Conservation (phyloP, 2,113 vertebrate species). For the Dryoscopus gambensis region DNA sequence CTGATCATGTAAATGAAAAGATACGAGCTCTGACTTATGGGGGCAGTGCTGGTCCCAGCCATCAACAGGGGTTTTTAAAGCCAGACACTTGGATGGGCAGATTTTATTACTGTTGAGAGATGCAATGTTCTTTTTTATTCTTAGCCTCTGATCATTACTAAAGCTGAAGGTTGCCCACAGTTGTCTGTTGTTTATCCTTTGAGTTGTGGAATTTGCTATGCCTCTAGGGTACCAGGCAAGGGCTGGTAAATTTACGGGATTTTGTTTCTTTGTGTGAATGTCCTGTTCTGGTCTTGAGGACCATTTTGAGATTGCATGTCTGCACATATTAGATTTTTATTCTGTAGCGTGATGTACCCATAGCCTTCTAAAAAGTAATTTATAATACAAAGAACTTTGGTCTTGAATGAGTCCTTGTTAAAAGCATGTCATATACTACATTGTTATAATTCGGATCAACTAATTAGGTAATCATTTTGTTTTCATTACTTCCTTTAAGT, state of each 20-base stretch:
- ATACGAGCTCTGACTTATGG: accelerated
- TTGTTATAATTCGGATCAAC: not conserved
- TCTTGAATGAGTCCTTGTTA: not conserved
- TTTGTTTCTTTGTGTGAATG: not conserved
- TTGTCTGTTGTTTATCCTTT: not conserved
- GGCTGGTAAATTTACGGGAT: not conserved
- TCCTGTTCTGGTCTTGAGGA: not conserved
- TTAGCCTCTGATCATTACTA: not conserved
- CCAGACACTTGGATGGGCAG: not conserved
- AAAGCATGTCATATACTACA: not conserved
- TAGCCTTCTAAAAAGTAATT: not conserved
- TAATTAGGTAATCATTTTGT: not conserved
- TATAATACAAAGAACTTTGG: not conserved
- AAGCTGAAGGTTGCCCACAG: not conserved
- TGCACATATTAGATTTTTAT: not conserved
- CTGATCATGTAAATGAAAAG: not conserved
- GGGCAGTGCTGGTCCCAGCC: not conserved
- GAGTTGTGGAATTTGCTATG: not conserved
- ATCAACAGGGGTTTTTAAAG: not conserved
- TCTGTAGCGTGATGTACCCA: not conserved
- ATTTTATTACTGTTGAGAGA: not conserved
- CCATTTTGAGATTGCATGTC: not conserved
- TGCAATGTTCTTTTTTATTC: conserved; percentile 14
- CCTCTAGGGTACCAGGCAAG: not conserved
- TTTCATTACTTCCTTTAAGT: not conserved